Evolutionary conservation across 2,797 vertebrate genomes (phyloP), one percentile per base, ranked within the genome.

Genomic region (Brachyalestes nurse): DNA sequence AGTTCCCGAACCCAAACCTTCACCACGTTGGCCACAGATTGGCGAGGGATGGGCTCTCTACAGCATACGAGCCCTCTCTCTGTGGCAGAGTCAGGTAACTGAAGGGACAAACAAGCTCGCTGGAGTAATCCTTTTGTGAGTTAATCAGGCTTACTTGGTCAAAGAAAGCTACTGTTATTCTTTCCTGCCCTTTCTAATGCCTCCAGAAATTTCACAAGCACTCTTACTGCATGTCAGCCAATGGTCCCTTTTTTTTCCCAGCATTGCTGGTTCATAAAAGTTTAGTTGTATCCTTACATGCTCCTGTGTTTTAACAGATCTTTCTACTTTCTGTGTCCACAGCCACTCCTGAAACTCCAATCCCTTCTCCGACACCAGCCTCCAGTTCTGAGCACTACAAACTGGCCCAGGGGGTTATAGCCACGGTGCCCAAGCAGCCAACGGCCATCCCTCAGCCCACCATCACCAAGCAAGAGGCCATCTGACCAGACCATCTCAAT

Each of bases 271-370:
- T 83, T 83, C 58, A 61, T 45, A 14, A 28, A 78, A 60, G 14
- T 49, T 83, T 42, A 75, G 75, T 70, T 75, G 61, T 65, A 66
- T 72, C 61, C 38, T 53, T 38, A 79, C 62, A 61, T 14, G n/a
- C 12, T 71, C 75, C 87, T 65, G 87, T 75, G 72, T 7, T 51
- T 67, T 85, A 38, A 80, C 72, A 34, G 73, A 80, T 67, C 57
- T 45, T 81, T 17, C 65, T 47, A 75, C 75, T 84, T 13, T 93
- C 78, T 92, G 83, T 89, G 82, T 81, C 85, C 88, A 64, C 92
- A 99, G 98, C 98, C 89, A 97, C 97, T 91, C 97, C 98, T 78
- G 98, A 99, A 92, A 99, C 97, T 84, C 98, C 98, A 4, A 97
- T 99, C 86, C 97, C 98, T 5, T 99, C 98, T 80, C 97, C 97